Evolutionary conservation across 2,797 vertebrate species (phyloP), one percentile per base, ranked within the genome.

Genomic region (Lepilemur septentrionalis): DNA sequence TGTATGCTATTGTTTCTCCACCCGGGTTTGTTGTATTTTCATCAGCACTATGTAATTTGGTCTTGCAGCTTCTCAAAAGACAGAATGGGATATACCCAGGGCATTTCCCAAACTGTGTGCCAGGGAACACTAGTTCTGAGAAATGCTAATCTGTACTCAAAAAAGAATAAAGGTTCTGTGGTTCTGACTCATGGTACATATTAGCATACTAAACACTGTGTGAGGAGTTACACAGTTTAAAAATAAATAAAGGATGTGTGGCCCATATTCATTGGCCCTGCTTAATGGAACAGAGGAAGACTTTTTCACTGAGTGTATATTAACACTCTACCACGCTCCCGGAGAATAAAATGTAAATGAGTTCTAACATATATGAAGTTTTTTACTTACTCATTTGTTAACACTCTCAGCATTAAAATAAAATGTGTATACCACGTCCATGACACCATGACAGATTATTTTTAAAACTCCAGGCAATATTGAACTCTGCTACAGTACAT

Each of bases 121-220:
- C 46, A 70, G 72, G 86, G 35, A 90, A 76, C 15, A 43, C 20
- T 52, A 30, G 15, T 93, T 81, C 70, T 59, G 84, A 61, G 41
- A 96, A 94, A 76, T 72, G 76, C 52, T 95, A 72, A 67, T 59
- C 65, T 67, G 28, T 73, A 43, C 48, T 89, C 23, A 75, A 59
- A 89, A 89, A 59, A 91, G 41, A 61, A 17, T 63, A 57, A 87
- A 12, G 3, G 65, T 73, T 92, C 25, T 63, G 38, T 89, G 50
- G 32, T 95, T 94, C 89, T 95, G 86, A 91, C n/a, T 89, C 46
- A 96, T 25, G 48, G 32, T 72, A 52, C 11, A 48, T 88, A 91
- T 65, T 76, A 83, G 46, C n/a, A 28, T 69, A 2, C 78, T 85
- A 43, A 72, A 85, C 12, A 25, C 76, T 83, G 63, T 83, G 63